Evolutionary conservation across 30 jellyfish, hydroid and myxozoan species (phyloP).

Genomic region (Aurelia aurita): DNA sequence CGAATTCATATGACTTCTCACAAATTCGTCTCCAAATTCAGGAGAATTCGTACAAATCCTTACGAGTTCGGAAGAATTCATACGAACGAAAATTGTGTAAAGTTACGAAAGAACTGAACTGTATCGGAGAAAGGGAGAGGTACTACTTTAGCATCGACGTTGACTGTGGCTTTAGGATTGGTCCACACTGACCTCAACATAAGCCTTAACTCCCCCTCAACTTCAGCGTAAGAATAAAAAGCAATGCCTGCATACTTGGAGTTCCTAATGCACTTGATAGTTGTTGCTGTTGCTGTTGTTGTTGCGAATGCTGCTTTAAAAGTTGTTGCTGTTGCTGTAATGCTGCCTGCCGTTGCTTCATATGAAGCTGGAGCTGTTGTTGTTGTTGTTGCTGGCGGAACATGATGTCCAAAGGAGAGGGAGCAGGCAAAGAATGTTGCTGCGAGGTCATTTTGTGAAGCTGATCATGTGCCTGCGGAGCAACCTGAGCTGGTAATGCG

Average conservation of each 20-base stretch:
- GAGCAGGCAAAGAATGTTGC: conserved; percentile 24
- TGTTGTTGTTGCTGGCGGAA: conserved; percentile 50
- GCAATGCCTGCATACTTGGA: not conserved
- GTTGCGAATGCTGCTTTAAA: conserved; percentile 47
- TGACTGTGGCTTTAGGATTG: no score
- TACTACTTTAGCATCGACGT: no score
- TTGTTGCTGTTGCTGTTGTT: conserved; percentile 70
- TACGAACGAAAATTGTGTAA: no score
- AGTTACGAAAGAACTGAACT: no score
- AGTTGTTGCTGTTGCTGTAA: conserved; percentile 47
- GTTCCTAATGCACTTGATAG: conserved; percentile 14
- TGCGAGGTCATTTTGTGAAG: conserved; percentile 14
- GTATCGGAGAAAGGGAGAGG: no score
- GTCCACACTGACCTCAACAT: no score
- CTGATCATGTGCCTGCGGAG: conserved; percentile 34
- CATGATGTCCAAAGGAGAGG: conserved; percentile 17
- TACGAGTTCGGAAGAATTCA: no score
- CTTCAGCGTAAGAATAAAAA: no score
- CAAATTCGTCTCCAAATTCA: no score
- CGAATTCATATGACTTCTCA: no score
- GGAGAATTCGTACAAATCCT: no score
- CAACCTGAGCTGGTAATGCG: conserved; percentile 42
- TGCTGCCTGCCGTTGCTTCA: conserved; percentile 25
- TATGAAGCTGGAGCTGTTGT: conserved; percentile 33
- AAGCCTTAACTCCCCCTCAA: no score